These are phyloP conservation scores for Catharus minimus DNA, from an alignment of 2,113 vertebrate genomes.

Conservation along the genomic window DNA sequence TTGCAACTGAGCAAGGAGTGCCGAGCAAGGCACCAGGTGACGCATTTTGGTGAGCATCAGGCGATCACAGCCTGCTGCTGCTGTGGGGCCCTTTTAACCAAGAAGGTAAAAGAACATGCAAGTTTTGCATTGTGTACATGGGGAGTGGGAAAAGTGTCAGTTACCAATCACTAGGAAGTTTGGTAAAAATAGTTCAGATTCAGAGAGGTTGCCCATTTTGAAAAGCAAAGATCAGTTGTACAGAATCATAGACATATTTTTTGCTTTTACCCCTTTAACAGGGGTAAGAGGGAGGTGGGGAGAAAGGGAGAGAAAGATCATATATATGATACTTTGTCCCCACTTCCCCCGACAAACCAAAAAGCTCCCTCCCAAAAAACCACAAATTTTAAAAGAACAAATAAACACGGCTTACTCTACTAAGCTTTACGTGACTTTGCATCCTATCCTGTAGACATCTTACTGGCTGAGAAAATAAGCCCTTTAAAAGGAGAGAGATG, in stretches of 20 bases:
- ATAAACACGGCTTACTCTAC: not conserved
- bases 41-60: not conserved
- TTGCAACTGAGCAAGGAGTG: not conserved
- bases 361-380: not conserved
- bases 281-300: not conserved
- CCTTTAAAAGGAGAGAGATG: not conserved
- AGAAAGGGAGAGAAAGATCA: not conserved
- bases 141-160: not conserved
- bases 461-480: not conserved
- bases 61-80: not conserved
- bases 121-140: fast-evolving
- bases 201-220: not conserved
- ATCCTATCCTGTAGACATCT: not conserved
- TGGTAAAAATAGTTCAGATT: not conserved
- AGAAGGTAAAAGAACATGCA: not conserved
- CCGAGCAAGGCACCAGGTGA: not conserved
- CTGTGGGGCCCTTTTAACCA: not conserved
- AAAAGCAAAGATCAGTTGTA: not conserved
- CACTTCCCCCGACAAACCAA: not conserved
- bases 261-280: not conserved
- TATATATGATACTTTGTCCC: not conserved
- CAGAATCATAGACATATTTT: not conserved
- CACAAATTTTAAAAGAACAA: not conserved
- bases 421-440: not conserved
- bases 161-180: not conserved